Base-by-base conservation (phyloP, 1,140 invertebrate species). In the Drosophila funebris region DNA sequence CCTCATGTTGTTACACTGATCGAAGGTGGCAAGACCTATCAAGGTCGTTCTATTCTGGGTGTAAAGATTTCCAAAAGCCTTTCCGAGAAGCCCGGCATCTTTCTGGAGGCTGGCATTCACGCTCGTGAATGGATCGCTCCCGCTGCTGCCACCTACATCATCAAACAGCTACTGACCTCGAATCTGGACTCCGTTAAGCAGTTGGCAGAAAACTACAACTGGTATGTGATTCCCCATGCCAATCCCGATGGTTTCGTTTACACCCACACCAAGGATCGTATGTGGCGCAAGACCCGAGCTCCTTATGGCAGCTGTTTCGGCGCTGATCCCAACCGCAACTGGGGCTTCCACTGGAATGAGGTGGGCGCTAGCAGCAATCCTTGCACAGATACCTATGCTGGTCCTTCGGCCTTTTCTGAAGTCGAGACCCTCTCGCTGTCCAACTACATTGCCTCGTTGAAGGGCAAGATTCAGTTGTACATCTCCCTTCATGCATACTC, bases 211-310 rank as follows among this genome's bases (percentile, higher is more conserved):
- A 91, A 91, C 22, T 92, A 94, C 58, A 94, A 95, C 31, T 96
- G 95, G 95, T 95, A 95, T 70, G 92, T 96, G 7, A 91, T 96
- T 50, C 95, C 95, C 0, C 92, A 94, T 22, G 81, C 94, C 1
- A 96, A 96, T 91, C 96, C 96, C 8, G 96, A 97, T 92, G 96
- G 96, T 48, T 97, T 95, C 83, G 95, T 94, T 36, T 96, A 94
- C 78, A 94, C 95, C 0, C 94, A 95, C 92, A 78, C 73, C 20
- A 90, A 66, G 39, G 94, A 95, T 68, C 94, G 96, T 31, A 79
- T 96, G 67, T 96, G 96, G 95, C 93, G 96, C n/a, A 96, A 96
- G 91, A 96, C 95, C 0, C 92, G 95, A 16, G 93, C 37, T 92
- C 92, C 7, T 0, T 93, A 94, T 36, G 66, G 78, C 1, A 78